Percentiles rank a stretch among this genome's conserved stretches.
Conservation (phyloP, 1,140 invertebrate genomes). For the Heliconius nattereri region DNA sequence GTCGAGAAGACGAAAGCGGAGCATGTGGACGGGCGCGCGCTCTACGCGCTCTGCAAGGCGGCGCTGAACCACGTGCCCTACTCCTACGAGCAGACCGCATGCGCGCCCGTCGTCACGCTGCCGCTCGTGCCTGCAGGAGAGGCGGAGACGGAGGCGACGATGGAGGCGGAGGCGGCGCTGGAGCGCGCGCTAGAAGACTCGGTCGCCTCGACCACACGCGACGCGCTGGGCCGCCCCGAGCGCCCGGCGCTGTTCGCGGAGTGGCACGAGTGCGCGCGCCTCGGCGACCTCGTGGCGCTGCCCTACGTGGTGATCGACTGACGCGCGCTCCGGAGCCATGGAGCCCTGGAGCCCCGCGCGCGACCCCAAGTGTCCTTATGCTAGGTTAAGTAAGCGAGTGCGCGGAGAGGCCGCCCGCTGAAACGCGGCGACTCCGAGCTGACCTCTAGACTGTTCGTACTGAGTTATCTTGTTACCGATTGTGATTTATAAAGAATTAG, state of each 20-base stretch:
- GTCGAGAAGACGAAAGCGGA: constrained; percentile 68
- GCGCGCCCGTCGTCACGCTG: constrained; percentile 55
- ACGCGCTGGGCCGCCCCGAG: constrained; percentile 58
- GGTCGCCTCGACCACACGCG: constrained; percentile 40
- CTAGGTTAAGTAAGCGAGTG: constrained; percentile 53
- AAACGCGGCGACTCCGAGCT: constrained; percentile 46
- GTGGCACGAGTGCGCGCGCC: constrained; percentile 90
- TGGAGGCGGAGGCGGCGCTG: constrained; percentile 35
- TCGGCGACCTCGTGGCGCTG: constrained; percentile 87
- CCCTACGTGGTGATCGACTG: constrained; percentile 96
- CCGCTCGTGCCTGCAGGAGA: constrained; percentile 22
- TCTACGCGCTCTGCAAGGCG: constrained; percentile 45
- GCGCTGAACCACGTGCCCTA: constrained; percentile 44
- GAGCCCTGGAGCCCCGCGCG: constrained; percentile 14
- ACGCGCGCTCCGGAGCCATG: constrained; percentile 37
- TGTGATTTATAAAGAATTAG: constrained; percentile 79
- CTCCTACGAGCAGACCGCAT: constrained; percentile 40
- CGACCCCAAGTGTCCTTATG: constrained; percentile 47
- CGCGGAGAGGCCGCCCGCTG: constrained; percentile 35
- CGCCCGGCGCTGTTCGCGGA: constrained; percentile 84
- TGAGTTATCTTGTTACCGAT: constrained; percentile 77
- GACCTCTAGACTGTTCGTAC: constrained; percentile 71
- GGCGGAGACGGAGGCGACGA: constrained; percentile 30
- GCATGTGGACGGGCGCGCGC: constrained; percentile 45
- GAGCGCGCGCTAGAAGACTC: constrained; percentile 35